Percentiles rank a stretch among this genome's conserved stretches.
phyloP scores from a whole-genome alignment of 1,140 invertebrate species.

The Panulirus ornatus region DNA sequence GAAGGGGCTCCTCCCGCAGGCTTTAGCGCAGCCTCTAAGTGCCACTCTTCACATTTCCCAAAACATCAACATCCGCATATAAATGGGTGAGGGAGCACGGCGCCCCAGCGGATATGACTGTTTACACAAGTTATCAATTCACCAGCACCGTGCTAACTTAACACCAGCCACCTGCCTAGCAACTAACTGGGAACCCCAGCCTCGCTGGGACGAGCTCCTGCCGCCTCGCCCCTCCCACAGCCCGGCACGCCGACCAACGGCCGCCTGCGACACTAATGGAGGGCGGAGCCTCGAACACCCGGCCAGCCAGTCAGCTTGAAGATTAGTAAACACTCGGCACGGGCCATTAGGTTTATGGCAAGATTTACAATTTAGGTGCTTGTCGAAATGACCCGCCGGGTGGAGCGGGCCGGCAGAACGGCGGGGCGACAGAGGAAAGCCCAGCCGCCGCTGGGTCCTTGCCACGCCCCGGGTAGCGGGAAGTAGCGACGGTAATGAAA shows the following conservation, averaged over 20 bases:
- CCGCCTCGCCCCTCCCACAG: background rate
- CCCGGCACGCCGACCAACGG: conserved; percentile 33
- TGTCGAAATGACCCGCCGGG: conserved; percentile 68
- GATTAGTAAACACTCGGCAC: conserved; percentile 75
- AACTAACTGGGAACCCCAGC: conserved; percentile 28
- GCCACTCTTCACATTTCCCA: conserved; percentile 39
- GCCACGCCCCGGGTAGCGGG: conserved; percentile 51
- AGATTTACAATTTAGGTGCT: conserved; percentile 75
- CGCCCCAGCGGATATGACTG: conserved; percentile 35
- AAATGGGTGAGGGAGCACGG: conserved; percentile 17
- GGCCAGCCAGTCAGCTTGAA: conserved; percentile 65
- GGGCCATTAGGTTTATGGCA: conserved; percentile 76
- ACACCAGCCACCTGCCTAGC: conserved; percentile 5
- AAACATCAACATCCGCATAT: conserved; percentile 56
- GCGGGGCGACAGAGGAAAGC: conserved; percentile 4
- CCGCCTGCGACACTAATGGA: conserved; percentile 20
- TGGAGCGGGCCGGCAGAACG: background rate
- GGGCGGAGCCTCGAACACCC: conserved; percentile 50
- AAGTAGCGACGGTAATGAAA: conserved; percentile 74
- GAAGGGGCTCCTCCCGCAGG: background rate
- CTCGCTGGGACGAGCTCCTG: background rate
- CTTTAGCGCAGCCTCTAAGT: conserved; percentile 20
- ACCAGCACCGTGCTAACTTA: conserved; percentile 44
- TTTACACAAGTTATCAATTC: conserved; percentile 69
- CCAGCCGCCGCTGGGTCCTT: background rate